Percentiles rank a stretch among this genome's conserved stretches.
Evolutionary conservation across 2,888 invertebrate genomes (phyloP).

Genomic region (Lutraria lutraria): DNA sequence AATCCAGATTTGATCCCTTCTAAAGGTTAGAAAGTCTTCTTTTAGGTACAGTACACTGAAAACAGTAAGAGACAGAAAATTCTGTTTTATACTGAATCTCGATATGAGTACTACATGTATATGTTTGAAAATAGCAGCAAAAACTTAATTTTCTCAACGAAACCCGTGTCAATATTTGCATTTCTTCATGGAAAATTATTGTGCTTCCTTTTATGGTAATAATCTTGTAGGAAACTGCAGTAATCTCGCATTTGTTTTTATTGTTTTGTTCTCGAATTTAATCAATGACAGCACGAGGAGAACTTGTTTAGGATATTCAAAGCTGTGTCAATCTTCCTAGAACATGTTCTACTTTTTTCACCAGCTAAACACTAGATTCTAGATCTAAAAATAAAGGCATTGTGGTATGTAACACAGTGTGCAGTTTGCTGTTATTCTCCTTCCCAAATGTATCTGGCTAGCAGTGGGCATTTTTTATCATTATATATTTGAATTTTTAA

Average conservation of each 20-base stretch:
- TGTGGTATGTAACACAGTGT: background rate
- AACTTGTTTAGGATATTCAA: conserved; percentile 12
- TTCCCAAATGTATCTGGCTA: background rate
- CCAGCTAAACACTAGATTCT: background rate
- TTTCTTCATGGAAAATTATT: background rate
- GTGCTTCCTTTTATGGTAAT: background rate
- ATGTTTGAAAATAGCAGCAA: too few relatives aligned
- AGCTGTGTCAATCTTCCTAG: background rate
- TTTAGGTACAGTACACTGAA: too few relatives aligned
- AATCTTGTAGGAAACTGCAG: background rate
- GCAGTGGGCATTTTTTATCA: background rate
- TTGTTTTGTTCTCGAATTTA: background rate
- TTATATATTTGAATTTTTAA: background rate
- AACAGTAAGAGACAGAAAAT: too few relatives aligned
- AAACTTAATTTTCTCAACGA: too few relatives aligned
- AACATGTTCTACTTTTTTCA: background rate
- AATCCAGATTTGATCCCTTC: too few relatives aligned
- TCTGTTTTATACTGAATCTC: too few relatives aligned
- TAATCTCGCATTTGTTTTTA: background rate
- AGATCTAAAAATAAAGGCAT: too few relatives aligned
- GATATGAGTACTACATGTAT: too few relatives aligned
- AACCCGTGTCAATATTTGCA: too few relatives aligned
- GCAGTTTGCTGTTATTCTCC: background rate
- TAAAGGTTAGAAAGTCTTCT: too few relatives aligned
- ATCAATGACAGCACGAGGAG: background rate